Evolutionary conservation across 2,888 invertebrate species (phyloP).

Genomic region (Melinopterus prodromus): DNA sequence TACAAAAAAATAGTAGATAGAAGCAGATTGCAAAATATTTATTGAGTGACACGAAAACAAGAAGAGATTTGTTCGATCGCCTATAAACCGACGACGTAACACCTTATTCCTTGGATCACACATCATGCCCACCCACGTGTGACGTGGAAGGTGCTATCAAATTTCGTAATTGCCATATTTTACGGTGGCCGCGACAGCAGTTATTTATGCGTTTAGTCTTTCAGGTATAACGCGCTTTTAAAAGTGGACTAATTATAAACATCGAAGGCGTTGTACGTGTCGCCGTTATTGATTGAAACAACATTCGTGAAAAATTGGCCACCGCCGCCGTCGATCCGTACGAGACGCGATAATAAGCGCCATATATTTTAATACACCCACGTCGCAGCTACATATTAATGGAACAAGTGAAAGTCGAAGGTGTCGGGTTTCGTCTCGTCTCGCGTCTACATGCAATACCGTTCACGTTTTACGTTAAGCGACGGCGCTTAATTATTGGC

Average conservation of each 20-base stretch:
- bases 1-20: neutral
- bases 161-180: slow-evolving; percentile 4
- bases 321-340: neutral
- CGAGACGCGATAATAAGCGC: neutral
- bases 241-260: slow-evolving; percentile 4
- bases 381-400: neutral
- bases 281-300: slow-evolving; percentile 4
- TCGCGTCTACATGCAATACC: neutral
- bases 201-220: neutral
- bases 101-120: neutral
- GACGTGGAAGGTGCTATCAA: neutral
- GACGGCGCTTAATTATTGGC: neutral
- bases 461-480: neutral
- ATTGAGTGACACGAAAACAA: neutral
- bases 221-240: slow-evolving; percentile 4
- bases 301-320: slow-evolving; percentile 4
- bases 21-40: neutral
- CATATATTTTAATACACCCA: neutral
- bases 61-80: neutral
- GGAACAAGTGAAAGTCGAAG: neutral
- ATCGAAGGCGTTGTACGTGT: neutral
- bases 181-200: neutral
- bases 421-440: neutral
- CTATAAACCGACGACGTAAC: neutral
- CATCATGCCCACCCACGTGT: neutral